Percentiles rank a stretch among this genome's conserved stretches.
Conservation (phyloP, 2,888 invertebrate genomes). For the Ceriagrion tenellum region DNA sequence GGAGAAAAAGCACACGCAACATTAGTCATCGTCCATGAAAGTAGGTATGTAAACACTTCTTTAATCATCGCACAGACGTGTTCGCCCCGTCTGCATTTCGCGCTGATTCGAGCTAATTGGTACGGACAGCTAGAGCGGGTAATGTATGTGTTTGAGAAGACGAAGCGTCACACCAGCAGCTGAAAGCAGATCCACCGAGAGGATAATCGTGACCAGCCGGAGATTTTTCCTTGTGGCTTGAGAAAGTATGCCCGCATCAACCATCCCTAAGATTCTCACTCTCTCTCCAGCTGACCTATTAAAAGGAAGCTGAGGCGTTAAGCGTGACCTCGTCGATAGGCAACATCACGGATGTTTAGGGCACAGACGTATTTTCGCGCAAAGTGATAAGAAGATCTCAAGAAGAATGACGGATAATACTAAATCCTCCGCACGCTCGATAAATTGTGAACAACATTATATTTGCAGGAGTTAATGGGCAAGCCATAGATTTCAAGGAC, state of each 20-base stretch:
- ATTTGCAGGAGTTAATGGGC: not conserved
- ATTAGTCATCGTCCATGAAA: too few species aligned
- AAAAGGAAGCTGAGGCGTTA: slow-evolving; percentile 30
- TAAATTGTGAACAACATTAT: not conserved
- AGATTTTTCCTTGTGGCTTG: slow-evolving; percentile 9
- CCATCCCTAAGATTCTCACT: slow-evolving; percentile 32
- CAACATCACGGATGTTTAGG: not conserved
- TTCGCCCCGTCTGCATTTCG: too few species aligned
- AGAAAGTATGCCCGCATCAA: slow-evolving; percentile 50
- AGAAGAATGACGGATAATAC: not conserved
- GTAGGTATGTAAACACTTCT: too few species aligned
- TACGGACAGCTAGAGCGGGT: too few species aligned
- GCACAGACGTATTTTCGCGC: not conserved
- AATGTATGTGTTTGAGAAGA: not conserved
- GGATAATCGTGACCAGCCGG: not conserved
- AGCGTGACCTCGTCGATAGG: slow-evolving; percentile 25
- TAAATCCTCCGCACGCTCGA: not conserved
- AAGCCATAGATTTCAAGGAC: not conserved
- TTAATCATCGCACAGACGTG: too few species aligned
- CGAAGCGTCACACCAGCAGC: not conserved
- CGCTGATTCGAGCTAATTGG: too few species aligned
- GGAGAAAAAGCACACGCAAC: too few species aligned
- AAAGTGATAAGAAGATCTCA: not conserved
- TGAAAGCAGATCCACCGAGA: slow-evolving; percentile 50
- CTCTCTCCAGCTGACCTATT: slow-evolving; percentile 49